Conservation (phyloP, 2,888 invertebrate genomes). For the Hirtodrosophila confusa region DNA sequence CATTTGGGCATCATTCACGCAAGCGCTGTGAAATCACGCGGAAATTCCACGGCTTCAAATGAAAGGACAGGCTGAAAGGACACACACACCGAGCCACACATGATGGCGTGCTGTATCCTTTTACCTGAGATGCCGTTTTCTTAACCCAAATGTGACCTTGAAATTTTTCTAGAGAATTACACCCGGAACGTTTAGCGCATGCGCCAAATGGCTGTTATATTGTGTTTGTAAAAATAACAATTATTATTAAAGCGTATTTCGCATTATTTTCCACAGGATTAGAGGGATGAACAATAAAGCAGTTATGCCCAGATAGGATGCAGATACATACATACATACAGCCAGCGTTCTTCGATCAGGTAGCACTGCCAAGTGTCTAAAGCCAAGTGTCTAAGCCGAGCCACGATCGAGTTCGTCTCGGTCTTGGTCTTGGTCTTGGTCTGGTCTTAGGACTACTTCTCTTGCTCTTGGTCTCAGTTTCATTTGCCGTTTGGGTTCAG, state of each 20-base stretch:
- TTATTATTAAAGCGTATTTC: conserved; percentile 80
- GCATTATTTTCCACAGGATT: conserved; percentile 80
- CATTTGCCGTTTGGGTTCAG: conserved; percentile 7
- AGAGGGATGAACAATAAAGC: conserved; percentile 73
- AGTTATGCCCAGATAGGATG: conserved; percentile 42
- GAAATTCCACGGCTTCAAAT: conserved; percentile 72
- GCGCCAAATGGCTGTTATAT: conserved; percentile 79
- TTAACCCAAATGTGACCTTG: conserved; percentile 75
- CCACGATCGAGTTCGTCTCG: conserved; percentile 18
- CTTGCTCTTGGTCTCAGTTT: not conserved
- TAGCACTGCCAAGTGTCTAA: conserved; percentile 61
- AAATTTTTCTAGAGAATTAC: conserved; percentile 70
- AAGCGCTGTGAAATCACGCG: conserved; percentile 71
- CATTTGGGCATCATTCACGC: conserved; percentile 67
- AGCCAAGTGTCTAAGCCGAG: conserved; percentile 76
- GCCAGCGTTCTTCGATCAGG: conserved; percentile 25
- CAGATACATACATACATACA: not conserved
- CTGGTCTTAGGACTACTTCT: not conserved
- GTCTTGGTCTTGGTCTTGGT: conserved; percentile 10
- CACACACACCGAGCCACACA: conserved; percentile 10
- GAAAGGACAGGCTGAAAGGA: conserved; percentile 56
- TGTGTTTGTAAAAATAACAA: conserved; percentile 76
- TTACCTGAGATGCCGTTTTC: conserved; percentile 59
- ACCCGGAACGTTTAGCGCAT: conserved; percentile 70
- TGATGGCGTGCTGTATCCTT: conserved; percentile 29